Percentiles rank a stretch among this genome's conserved stretches.
phyloP scores from a whole-genome alignment of 2,113 vertebrate genomes.

The Centropus unirufus region DNA sequence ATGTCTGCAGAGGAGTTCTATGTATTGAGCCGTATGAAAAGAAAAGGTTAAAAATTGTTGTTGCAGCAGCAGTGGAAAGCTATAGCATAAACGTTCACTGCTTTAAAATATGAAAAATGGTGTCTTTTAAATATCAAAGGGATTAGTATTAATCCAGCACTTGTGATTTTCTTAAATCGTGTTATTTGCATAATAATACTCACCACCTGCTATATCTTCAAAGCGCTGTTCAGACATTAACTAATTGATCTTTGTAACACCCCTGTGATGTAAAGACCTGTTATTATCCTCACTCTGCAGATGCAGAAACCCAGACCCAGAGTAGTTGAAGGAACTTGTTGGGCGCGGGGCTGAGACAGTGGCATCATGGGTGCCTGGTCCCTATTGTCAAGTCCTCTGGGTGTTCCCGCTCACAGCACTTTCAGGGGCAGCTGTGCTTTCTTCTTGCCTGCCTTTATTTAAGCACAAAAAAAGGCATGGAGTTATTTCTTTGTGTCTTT shows the following conservation, averaged over 20 bases:
- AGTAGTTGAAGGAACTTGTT: constrained; percentile 25
- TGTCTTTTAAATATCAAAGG: constrained; percentile 70
- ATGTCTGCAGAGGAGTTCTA: constrained; percentile 13
- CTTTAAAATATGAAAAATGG: constrained; percentile 67
- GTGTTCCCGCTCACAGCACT: background rate
- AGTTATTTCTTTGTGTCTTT: background rate
- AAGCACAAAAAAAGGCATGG: background rate
- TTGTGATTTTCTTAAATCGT: constrained; percentile 68
- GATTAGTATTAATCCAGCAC: constrained; percentile 67
- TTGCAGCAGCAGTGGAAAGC: background rate
- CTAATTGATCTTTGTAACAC: constrained; percentile 65
- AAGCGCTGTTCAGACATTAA: constrained; percentile 62
- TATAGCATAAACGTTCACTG: constrained; percentile 5
- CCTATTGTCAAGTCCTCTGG: background rate
- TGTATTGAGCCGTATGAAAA: background rate
- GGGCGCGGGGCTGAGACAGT: background rate
- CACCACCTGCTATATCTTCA: constrained; percentile 67
- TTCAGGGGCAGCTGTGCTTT: background rate
- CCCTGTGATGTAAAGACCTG: constrained; percentile 55
- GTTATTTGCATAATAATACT: constrained; percentile 64
- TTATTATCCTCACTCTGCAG: constrained; percentile 56
- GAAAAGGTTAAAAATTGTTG: constrained; percentile 58
- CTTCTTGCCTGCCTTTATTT: background rate
- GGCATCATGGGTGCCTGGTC: accelerated
- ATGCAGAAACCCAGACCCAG: constrained; percentile 26